These are phyloP conservation scores for Scaeva pyrastri DNA, from an alignment of 2,888 invertebrate genomes.

Conservation along the genomic window DNA sequence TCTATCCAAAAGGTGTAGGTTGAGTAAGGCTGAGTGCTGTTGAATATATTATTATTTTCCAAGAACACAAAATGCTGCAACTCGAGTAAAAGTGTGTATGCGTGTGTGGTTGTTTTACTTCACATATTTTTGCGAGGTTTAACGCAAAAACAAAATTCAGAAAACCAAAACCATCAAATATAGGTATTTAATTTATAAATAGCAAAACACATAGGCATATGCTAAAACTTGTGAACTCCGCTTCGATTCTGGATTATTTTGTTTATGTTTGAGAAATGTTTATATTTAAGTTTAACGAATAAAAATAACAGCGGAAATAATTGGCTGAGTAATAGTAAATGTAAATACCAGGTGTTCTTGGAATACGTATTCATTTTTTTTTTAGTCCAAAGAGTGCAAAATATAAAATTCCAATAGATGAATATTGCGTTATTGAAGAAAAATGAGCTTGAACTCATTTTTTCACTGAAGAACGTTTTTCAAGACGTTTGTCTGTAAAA, in stretches of 20 bases:
- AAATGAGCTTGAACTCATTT: conserved; percentile 3
- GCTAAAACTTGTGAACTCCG: not conserved
- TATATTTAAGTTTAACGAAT: conserved; percentile 49
- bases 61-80: not conserved
- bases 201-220: not conserved
- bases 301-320: conserved; percentile 45
- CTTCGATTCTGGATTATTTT: conserved; percentile 9
- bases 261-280: conserved; percentile 47
- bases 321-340: conserved; percentile 46
- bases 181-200: not conserved
- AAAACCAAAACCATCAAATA: conserved; percentile 1
- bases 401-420: not conserved
- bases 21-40: not conserved
- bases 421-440: too few species aligned
- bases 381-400: not conserved
- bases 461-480: not conserved
- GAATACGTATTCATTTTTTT: conserved; percentile 39
- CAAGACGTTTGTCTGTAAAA: not conserved
- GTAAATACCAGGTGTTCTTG: conserved; percentile 53
- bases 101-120: not conserved
- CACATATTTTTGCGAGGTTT: not conserved
- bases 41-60: not conserved
- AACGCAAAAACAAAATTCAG: not conserved
- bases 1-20: not conserved
- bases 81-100: not conserved